Conservation (phyloP, 2,113 vertebrate genomes). For the Lagenorhynchus albirostris region DNA sequence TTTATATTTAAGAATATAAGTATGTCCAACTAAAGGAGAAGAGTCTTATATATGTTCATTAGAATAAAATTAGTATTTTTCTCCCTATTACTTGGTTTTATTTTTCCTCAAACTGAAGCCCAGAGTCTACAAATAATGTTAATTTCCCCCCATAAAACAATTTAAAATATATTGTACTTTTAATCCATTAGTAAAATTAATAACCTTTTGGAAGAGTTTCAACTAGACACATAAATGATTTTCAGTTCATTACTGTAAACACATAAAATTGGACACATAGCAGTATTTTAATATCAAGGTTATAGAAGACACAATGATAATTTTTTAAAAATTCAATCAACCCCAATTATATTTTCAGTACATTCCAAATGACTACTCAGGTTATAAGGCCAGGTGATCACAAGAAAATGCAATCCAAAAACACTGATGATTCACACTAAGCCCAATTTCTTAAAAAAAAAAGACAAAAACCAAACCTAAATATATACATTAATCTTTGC, state of each 20-base stretch:
- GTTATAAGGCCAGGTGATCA: neutral
- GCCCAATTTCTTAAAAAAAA: neutral
- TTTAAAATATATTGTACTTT: neutral
- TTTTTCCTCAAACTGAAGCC: conserved; percentile 16
- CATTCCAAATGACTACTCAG: neutral
- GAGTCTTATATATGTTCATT: neutral
- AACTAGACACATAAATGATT: neutral
- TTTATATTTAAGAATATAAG: neutral
- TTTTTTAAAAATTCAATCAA: neutral
- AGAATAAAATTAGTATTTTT: neutral
- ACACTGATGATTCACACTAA: neutral
- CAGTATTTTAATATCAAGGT: neutral
- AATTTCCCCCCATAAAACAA: neutral
- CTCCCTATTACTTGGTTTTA: neutral
- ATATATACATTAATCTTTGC: neutral
- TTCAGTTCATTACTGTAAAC: neutral
- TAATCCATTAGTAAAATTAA: neutral
- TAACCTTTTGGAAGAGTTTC: neutral
- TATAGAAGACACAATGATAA: neutral
- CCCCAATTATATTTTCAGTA: neutral
- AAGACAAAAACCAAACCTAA: neutral
- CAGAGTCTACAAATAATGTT: neutral
- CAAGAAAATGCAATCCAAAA: neutral
- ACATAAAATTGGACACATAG: neutral
- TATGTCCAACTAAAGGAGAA: neutral